Base-by-base conservation (phyloP, 2,888 invertebrate species). In the Notodromas monacha region DNA sequence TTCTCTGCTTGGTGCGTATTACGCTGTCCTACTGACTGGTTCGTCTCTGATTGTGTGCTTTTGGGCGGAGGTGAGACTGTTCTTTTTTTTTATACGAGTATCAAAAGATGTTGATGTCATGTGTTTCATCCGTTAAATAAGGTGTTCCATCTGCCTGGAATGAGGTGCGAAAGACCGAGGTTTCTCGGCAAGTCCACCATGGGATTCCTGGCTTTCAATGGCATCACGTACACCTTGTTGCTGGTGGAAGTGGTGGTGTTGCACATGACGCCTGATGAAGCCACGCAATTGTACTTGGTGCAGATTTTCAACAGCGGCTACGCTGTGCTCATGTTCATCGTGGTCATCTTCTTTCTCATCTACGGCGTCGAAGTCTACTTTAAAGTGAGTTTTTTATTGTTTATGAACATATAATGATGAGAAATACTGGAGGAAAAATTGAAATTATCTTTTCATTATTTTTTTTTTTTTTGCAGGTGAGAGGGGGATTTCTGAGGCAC, bases 341-440 rank as follows among this genome's bases (percentile, higher is more conserved):
- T 77, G 28, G 76, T 81, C 34, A 60, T 77, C 11, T 77, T 81
- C 55, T 84, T 81, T 53, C 61, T 84, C 31, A 76, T 79, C 39
- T 84, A 81, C 48, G 81, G 84, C 29, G 72, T 81, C 12, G 79
- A 81, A 52, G 79, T 84, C 5, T 84, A 65, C 50, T 79, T 84
- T 46, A 81, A 79, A 63, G 72, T 73, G 47, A 51, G 50, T 21
- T 15, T 10, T 14, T 29, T 26, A 15, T 28, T 4, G 14, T n/a
- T n/a, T n/a, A n/a, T n/a, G n/a, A n/a, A n/a, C n/a, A n/a, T n/a
- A n/a, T n/a, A n/a, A n/a, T n/a, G n/a, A n/a, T n/a, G n/a, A n/a
- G n/a, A n/a, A n/a, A n/a, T n/a, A 21, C 6, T 21, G n/a, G 8
- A 6, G 21, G 21, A 6, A 21, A 21, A 21, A 21, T n/a, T 21